Percentiles rank a stretch among this genome's conserved stretches.
Conservation (phyloP, 2,888 invertebrate genomes). For the Gymnosoma rotundatum region DNA sequence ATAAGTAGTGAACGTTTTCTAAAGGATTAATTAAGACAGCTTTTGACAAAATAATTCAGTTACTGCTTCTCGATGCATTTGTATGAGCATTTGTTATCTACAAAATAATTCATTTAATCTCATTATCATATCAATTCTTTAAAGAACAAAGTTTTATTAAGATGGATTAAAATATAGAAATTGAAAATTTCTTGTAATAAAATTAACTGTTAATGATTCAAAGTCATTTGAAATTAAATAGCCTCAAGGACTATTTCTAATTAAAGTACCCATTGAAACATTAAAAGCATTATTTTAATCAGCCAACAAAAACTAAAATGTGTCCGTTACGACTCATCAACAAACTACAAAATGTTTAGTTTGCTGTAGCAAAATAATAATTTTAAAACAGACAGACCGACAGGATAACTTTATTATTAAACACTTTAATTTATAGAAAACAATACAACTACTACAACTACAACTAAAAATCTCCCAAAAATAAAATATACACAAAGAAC, state of each 20-base stretch:
- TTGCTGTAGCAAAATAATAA: too few species aligned
- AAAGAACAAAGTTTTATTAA: not conserved
- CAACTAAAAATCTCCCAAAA: not conserved
- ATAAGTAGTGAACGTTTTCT: not conserved
- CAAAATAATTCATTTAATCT: slow-evolving; percentile 24
- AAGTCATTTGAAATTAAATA: slow-evolving; percentile 7
- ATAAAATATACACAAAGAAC: slow-evolving; percentile 12
- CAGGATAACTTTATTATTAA: slow-evolving; percentile 29
- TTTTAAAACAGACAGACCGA: too few species aligned
- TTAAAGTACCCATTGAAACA: slow-evolving; percentile 20
- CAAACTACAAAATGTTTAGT: too few species aligned
- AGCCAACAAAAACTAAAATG: slow-evolving; percentile 24
- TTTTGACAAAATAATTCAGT: not conserved
- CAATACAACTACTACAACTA: slow-evolving; percentile 7
- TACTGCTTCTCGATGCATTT: not conserved
- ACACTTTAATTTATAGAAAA: slow-evolving; percentile 38
- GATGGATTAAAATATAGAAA: slow-evolving; percentile 34
- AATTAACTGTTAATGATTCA: slow-evolving; percentile 9
- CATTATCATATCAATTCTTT: slow-evolving; percentile 30
- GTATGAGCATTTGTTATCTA: not conserved
- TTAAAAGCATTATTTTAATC: slow-evolving; percentile 19
- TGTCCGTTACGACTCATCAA: too few species aligned
- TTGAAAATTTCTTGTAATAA: slow-evolving; percentile 11
- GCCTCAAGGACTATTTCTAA: slow-evolving; percentile 35
- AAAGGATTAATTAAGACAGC: slow-evolving; percentile 1